These are phyloP conservation scores for Megalonaias nervosa DNA, from an alignment of 1,140 invertebrate genomes.

Conservation along the genomic window DNA sequence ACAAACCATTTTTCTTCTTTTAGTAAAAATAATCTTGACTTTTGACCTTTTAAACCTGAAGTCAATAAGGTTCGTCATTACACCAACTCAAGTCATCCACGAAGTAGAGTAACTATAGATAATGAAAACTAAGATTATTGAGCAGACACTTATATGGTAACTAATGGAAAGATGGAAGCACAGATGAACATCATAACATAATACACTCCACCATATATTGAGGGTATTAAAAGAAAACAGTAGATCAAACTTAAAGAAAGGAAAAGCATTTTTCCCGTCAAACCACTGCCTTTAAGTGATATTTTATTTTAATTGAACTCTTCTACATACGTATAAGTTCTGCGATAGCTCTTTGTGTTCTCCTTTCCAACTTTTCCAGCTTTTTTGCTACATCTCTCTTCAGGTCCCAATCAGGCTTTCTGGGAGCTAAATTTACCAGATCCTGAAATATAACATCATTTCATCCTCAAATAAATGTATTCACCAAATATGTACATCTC, in stretches of 20 bases:
- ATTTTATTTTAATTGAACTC: neutral
- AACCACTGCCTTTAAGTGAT: neutral
- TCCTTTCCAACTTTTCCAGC: constrained; percentile 89
- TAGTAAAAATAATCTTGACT: no score
- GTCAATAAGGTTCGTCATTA: no score
- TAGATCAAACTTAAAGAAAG: neutral
- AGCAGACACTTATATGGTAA: no score
- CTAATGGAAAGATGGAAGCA: no score
- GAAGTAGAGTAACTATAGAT: no score
- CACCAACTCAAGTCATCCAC: no score
- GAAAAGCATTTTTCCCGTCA: neutral
- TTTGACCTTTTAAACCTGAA: no score
- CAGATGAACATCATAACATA: no score
- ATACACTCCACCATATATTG: no score
- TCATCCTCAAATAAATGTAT: neutral
- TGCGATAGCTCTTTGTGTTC: constrained; percentile 95
- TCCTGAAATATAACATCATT: constrained; percentile 75
- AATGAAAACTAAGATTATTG: no score
- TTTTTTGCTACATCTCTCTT: constrained; percentile 94
- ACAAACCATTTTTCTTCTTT: no score
- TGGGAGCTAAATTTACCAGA: constrained; percentile 91
- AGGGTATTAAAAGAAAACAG: no score
- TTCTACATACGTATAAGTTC: constrained; percentile 87
- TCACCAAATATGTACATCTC: neutral
- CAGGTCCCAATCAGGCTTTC: constrained; percentile 98